phyloP scores from a whole-genome alignment of 2,888 invertebrate species.

The Lasioglossum vierecki region DNA sequence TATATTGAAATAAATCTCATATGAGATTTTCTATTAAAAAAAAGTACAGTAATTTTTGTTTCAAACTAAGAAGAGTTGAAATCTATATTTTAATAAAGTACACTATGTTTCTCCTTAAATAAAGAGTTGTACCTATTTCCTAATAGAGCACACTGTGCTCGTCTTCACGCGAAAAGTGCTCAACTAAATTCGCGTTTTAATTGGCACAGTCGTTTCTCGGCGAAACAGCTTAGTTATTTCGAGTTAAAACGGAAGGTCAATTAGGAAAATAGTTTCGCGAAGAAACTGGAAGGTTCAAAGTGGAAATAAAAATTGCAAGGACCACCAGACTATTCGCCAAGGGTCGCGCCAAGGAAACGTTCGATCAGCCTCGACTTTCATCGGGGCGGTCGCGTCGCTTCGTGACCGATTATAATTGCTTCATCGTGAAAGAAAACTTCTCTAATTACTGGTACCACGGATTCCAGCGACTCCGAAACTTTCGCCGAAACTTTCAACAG shows the following conservation, averaged over 20 bases:
- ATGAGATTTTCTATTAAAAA: too few species aligned
- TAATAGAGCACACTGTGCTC: not conserved
- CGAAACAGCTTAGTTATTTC: not conserved
- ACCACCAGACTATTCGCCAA: not conserved
- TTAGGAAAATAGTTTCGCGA: not conserved
- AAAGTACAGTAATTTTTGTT: too few species aligned
- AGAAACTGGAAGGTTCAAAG: not conserved
- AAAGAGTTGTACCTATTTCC: not conserved
- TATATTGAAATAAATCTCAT: too few species aligned
- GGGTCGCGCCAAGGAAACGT: constrained; percentile 9
- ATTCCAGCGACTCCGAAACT: not conserved
- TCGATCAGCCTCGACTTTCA: not conserved
- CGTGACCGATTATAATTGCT: constrained; percentile 30
- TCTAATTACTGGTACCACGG: constrained; percentile 25
- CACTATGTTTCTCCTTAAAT: not conserved
- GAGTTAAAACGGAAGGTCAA: not conserved
- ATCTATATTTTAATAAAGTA: not conserved
- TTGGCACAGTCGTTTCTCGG: not conserved
- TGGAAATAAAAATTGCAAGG: not conserved
- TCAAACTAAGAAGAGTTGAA: not conserved
- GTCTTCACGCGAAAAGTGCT: not conserved
- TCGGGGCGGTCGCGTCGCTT: not conserved
- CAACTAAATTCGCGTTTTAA: not conserved
- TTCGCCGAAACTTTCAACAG: constrained; percentile 15
- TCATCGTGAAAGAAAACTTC: constrained; percentile 31